phyloP scores from a whole-genome alignment of 2,797 vertebrate genomes.

The Channa striata region DNA sequence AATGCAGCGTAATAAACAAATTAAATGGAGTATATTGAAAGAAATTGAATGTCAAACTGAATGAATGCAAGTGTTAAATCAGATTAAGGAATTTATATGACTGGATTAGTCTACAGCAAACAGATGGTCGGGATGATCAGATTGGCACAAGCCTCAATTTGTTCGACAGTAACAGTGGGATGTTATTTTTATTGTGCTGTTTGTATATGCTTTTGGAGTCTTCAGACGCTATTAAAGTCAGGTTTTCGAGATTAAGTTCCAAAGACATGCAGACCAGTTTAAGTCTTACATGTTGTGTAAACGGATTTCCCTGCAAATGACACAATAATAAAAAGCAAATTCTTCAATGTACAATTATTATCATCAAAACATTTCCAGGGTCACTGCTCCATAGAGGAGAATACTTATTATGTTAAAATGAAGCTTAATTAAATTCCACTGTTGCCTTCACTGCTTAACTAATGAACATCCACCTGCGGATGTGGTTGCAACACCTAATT shows the following conservation, averaged over 20 bases:
- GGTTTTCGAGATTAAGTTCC: not conserved
- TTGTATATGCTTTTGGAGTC: not conserved
- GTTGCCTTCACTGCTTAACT: slow-evolving; percentile 11
- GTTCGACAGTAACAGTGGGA: too few relatives aligned
- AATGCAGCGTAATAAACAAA: not conserved
- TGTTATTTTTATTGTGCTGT: not conserved
- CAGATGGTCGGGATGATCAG: too few relatives aligned
- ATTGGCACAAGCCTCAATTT: too few relatives aligned
- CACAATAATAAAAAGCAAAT: slow-evolving; percentile 18
- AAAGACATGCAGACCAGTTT: not conserved
- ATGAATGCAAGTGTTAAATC: not conserved
- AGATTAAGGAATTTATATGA: too few relatives aligned
- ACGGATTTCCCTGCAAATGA: slow-evolving; percentile 6
- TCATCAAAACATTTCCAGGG: slow-evolving; percentile 3
- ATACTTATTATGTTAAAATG: slow-evolving; percentile 20
- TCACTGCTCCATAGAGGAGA: slow-evolving; percentile 1
- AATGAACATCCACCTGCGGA: not conserved
- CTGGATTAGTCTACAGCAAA: too few relatives aligned
- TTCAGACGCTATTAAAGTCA: slow-evolving; percentile 2
- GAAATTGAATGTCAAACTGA: not conserved
- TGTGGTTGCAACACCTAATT: not conserved
- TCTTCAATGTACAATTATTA: too few relatives aligned
- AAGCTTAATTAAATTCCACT: slow-evolving; percentile 26
- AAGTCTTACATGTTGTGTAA: not conserved
- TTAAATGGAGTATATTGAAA: not conserved